Percentiles rank a stretch among this genome's conserved stretches.
Conservation (phyloP, 2,797 vertebrate species). For the Gastrophryne carolinensis region DNA sequence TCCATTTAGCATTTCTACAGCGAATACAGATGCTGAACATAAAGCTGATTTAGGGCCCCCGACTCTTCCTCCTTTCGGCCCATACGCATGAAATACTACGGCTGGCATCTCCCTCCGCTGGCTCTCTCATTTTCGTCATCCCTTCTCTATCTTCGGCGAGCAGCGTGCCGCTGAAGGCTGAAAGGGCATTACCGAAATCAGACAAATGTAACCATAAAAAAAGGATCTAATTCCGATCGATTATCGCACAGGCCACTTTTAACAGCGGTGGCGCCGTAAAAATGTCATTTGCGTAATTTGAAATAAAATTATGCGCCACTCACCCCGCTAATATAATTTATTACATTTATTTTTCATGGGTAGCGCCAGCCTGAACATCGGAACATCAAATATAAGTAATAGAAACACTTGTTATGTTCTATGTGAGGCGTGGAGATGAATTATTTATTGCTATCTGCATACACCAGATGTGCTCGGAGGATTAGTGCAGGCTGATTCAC, state of each 20-base stretch:
- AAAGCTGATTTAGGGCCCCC: slow-evolving; percentile 10
- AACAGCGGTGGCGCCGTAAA: neutral
- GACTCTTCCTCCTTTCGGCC: slow-evolving; percentile 1
- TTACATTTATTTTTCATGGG: slow-evolving; percentile 27
- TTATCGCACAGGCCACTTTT: neutral
- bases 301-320: slow-evolving; percentile 20
- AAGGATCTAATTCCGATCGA: slow-evolving; percentile 1
- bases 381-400: slow-evolving; percentile 29
- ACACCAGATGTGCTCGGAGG: slow-evolving; percentile 32
- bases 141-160: neutral
- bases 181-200: neutral
- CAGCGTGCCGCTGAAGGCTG: neutral
- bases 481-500: slow-evolving; percentile 23
- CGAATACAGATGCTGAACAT: slow-evolving; percentile 16
- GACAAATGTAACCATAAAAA: neutral
- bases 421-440: slow-evolving; percentile 10
- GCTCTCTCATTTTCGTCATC: neutral
- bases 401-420: slow-evolving; percentile 17
- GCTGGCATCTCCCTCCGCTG: neutral
- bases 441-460: slow-evolving; percentile 43
- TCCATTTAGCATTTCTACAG: neutral
- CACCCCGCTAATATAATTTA: neutral
- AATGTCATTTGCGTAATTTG: slow-evolving; percentile 2
- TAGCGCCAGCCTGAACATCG: neutral
- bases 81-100: neutral